Conservation (phyloP, 1,140 invertebrate genomes). For the Lethrus apterus region DNA sequence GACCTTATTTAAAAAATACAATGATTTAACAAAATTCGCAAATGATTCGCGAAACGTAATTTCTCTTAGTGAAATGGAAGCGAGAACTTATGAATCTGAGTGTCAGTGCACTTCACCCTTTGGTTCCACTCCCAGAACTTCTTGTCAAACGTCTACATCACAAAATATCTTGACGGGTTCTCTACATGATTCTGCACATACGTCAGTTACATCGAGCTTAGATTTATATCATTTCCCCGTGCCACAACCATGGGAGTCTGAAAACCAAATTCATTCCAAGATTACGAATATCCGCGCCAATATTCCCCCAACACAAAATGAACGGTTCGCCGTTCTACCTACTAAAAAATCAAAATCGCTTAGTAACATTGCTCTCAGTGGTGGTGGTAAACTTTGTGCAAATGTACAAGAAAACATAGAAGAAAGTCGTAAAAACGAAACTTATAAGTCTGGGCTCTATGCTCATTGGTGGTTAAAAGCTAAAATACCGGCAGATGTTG, state of each 20-base stretch:
- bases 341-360: slow-evolving; percentile 15
- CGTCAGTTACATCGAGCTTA: slow-evolving; percentile 44
- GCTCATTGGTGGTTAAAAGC: slow-evolving; percentile 90
- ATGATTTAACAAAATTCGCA: slow-evolving; percentile 8
- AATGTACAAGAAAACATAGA: slow-evolving; percentile 25
- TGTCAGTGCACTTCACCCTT: slow-evolving; percentile 66
- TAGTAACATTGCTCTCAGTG: not conserved
- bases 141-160: slow-evolving; percentile 48
- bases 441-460: slow-evolving; percentile 75
- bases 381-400: not conserved
- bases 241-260: slow-evolving; percentile 40
- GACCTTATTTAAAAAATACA: slow-evolving; percentile 10
- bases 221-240: slow-evolving; percentile 31
- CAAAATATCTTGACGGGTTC: slow-evolving; percentile 45
- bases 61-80: slow-evolving; percentile 54
- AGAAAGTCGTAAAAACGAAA: slow-evolving; percentile 40
- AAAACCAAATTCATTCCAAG: slow-evolving; percentile 35
- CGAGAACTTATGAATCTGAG: slow-evolving; percentile 58
- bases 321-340: not conserved
- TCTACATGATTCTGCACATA: slow-evolving; percentile 41
- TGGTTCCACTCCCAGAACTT: slow-evolving; percentile 58
- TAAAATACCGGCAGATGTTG: slow-evolving; percentile 59
- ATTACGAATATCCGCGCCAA: slow-evolving; percentile 9
- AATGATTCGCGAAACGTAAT: slow-evolving; percentile 36
- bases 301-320: slow-evolving; percentile 3